Conservation (phyloP, 1,140 invertebrate genomes). For the Diorhabda carinulata region DNA sequence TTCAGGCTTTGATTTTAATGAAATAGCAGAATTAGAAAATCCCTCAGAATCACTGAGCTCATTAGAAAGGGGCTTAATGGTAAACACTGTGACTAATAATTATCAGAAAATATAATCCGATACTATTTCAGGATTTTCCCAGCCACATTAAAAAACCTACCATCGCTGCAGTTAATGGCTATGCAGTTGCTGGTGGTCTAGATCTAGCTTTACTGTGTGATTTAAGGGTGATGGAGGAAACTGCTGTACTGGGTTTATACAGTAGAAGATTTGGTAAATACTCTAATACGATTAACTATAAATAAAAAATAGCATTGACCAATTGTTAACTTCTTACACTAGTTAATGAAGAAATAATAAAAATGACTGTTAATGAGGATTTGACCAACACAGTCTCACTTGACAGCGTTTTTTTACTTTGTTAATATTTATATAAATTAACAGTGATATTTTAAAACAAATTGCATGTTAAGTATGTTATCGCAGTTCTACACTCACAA, state of each 20-base stretch:
- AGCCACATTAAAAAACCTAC: conserved; percentile 63
- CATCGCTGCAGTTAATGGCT: conserved; percentile 81
- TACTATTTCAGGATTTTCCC: conserved; percentile 22
- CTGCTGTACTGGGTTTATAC: conserved; percentile 75
- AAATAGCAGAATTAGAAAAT: conserved; percentile 54
- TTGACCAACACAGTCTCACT: no score
- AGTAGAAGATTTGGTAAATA: conserved; percentile 74
- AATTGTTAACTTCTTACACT: no score
- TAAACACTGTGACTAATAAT: not conserved
- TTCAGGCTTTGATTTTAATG: conserved; percentile 80
- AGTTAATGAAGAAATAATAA: no score
- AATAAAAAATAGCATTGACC: no score
- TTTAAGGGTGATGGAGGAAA: conserved; percentile 80
- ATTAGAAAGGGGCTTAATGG: conserved; percentile 11
- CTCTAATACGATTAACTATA: not conserved
- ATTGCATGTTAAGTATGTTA: no score
- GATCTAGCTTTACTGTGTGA: conserved; percentile 90
- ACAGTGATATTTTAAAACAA: no score
- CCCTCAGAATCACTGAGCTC: conserved; percentile 5
- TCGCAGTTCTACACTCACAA: no score
- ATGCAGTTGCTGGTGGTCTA: conserved; percentile 82
- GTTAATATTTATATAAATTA: no score
- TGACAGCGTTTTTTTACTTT: no score
- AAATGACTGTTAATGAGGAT: no score
- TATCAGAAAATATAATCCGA: not conserved